phyloP scores from a whole-genome alignment of 2,113 vertebrate species.

The Capricornis sumatraensis region DNA sequence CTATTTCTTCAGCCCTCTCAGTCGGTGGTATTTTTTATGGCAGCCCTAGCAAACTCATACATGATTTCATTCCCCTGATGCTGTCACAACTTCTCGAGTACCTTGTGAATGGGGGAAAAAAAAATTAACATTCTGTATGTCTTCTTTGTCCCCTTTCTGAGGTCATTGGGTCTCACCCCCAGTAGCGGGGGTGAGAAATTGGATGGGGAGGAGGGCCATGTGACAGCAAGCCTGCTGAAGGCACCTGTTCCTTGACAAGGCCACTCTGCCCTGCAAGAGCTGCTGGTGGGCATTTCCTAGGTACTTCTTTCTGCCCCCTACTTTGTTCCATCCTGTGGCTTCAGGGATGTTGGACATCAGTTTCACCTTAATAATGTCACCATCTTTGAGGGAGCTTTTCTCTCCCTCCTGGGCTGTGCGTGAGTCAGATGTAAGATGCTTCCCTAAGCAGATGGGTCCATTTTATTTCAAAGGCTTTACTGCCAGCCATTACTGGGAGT shows the following conservation, averaged over 20 bases:
- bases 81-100: background rate
- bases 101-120: background rate
- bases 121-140: background rate
- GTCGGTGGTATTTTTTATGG: background rate
- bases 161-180: background rate
- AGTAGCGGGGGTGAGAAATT: background rate
- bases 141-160: background rate
- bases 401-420: fast-evolving
- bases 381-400: background rate
- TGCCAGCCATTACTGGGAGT: background rate
- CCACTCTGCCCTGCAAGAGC: background rate
- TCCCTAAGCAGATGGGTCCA: background rate
- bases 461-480: background rate
- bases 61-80: background rate
- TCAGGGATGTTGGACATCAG: background rate
- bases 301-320: background rate
- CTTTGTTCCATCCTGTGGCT: background rate
- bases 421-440: background rate
- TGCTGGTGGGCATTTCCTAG: background rate
- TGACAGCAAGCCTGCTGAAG: background rate
- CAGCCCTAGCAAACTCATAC: background rate
- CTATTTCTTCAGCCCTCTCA: background rate
- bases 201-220: background rate
- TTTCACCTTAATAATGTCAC: background rate
- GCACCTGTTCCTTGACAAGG: too few species aligned